Conservation (phyloP, 2,888 invertebrate species). For the Sphaerophoria taeniata region DNA sequence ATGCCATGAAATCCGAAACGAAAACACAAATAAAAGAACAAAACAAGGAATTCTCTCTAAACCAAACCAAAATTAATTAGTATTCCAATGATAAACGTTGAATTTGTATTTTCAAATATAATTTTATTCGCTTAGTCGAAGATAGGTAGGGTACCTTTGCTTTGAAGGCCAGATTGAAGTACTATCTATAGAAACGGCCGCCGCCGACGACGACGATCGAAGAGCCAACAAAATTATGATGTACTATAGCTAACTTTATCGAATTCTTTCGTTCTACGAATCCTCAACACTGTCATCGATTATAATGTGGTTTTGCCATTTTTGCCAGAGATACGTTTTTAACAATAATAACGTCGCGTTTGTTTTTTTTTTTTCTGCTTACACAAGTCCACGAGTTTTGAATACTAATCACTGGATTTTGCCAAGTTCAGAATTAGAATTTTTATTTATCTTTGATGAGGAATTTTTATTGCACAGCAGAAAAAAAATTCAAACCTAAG, state of each 20-base stretch:
- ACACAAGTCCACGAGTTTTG: slow-evolving; percentile 42
- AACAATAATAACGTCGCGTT: slow-evolving; percentile 49
- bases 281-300: slow-evolving; percentile 33
- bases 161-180: slow-evolving; percentile 54
- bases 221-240: slow-evolving; percentile 62
- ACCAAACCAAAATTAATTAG: slow-evolving; percentile 69
- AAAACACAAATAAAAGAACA: slow-evolving; percentile 22
- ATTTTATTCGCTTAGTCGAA: slow-evolving; percentile 38
- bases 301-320: slow-evolving; percentile 54
- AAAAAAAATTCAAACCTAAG: not conserved
- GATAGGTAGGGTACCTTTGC: slow-evolving; percentile 34
- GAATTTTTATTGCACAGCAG: slow-evolving; percentile 47
- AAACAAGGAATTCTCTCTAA: slow-evolving; percentile 65
- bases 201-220: not conserved
- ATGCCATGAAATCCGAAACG: slow-evolving; percentile 18
- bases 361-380: slow-evolving; percentile 28
- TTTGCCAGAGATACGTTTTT: slow-evolving; percentile 26
- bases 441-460: not conserved
- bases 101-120: slow-evolving; percentile 51
- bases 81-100: slow-evolving; percentile 62
- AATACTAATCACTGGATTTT: slow-evolving; percentile 60
- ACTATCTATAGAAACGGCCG: not conserved
- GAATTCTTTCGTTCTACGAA: slow-evolving; percentile 56
- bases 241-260: slow-evolving; percentile 3
- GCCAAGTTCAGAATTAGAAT: slow-evolving; percentile 52